Evolutionary conservation across 2,113 vertebrate species (phyloP).

Genomic region (Nycticorax nycticorax): DNA sequence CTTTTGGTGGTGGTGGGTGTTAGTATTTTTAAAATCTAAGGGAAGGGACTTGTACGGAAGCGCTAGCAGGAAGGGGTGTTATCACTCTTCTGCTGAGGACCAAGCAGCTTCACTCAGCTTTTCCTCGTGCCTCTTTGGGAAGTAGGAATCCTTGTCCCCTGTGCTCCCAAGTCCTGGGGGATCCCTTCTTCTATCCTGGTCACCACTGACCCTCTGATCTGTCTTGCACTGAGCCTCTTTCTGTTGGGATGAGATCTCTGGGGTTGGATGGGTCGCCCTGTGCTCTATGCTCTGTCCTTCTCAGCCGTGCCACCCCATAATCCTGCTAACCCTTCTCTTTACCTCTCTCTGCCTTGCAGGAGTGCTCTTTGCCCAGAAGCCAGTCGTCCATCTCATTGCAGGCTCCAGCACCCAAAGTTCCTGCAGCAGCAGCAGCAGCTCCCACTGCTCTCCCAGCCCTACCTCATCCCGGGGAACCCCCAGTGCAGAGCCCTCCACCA

Average conservation of each 20-base stretch:
- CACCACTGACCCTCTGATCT: neutral
- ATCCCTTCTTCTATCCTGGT: neutral
- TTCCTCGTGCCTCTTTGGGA: accelerated
- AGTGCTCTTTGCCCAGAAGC: conserved; percentile 84
- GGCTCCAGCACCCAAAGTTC: conserved; percentile 74
- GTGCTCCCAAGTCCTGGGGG: accelerated
- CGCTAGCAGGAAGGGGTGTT: accelerated
- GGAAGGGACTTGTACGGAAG: neutral
- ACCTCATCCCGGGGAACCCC: conserved; percentile 82
- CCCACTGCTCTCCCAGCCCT: conserved; percentile 81
- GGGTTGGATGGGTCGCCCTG: accelerated
- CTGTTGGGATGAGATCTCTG: neutral
- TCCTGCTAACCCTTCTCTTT: neutral
- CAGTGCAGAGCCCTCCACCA: conserved; percentile 81
- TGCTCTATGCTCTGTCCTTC: neutral
- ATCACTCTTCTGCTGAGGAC: neutral
- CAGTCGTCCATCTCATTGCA: conserved; percentile 77
- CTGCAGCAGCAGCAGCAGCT: conserved; percentile 71
- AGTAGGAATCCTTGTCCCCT: neutral
- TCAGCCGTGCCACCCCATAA: accelerated
- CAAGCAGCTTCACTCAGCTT: neutral
- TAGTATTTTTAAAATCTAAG: neutral
- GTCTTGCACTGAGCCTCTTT: neutral
- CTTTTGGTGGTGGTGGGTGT: neutral
- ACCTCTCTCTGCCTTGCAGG: conserved; percentile 31